Conservation (phyloP, 2,888 invertebrate species). For the Scaeva pyrastri region DNA sequence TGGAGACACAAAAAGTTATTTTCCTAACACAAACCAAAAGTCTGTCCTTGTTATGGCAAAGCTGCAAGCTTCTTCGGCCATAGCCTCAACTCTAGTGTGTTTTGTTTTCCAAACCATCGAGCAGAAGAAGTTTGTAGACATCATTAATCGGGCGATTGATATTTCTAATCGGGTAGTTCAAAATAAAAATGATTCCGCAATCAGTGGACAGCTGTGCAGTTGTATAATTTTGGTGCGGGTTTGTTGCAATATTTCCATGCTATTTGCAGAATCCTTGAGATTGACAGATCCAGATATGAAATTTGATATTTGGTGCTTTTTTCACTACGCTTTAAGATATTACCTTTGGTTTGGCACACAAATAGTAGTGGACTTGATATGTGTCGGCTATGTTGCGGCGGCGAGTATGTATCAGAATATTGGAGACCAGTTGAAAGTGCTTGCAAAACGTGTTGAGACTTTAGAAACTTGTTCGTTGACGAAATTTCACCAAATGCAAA, state of each 20-base stretch:
- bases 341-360: conserved; percentile 12
- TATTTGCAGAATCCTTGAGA: not conserved
- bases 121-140: not conserved
- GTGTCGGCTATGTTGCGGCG: conserved; percentile 6
- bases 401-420: conserved; percentile 11
- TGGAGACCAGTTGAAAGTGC: conserved; percentile 1
- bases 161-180: not conserved
- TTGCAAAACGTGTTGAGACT: conserved; percentile 6
- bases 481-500: conserved; percentile 77
- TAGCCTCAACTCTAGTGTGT: not conserved
- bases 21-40: no score
- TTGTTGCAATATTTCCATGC: not conserved
- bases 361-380: conserved; percentile 15
- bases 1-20: not conserved
- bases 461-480: conserved; percentile 52
- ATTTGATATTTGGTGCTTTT: not conserved
- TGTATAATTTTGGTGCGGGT: not conserved
- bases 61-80: not conserved
- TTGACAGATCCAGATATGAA: not conserved
- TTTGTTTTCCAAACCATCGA: not conserved
- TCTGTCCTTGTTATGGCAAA: not conserved
- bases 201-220: not conserved
- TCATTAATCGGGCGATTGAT: not conserved
- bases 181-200: not conserved
- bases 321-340: not conserved